Base-by-base conservation (phyloP, 2,888 invertebrate genomes). In the Chrysomela aeneicollis region DNA sequence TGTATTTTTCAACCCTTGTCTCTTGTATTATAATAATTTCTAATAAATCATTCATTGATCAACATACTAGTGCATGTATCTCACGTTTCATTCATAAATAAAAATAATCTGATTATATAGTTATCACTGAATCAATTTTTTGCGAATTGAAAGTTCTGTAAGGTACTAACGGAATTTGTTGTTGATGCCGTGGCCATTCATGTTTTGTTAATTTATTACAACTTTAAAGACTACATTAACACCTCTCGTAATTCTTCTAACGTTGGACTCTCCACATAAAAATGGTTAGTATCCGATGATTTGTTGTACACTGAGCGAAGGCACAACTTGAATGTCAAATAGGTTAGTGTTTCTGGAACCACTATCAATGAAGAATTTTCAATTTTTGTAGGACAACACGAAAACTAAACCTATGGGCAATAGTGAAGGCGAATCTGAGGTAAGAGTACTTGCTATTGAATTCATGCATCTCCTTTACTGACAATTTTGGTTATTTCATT, bases 401-500 rank as follows among this genome's bases (percentile, higher is more conserved):
- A 87, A 87, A 85, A 86, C 83, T 76, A 87, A 87, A 85, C 82
- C 83, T 72, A 87, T 87, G 75, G 86, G 84, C 75, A 86, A 85
- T 79, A 86, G 85, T 71, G 87, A 81, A 76, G 86, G 86, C 76
- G 87, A 87, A 77, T 77, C 83, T 47, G 87, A 87, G 85, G 87
- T 87, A 74, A 85, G 86, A 75, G 15, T 15, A n/a, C n/a, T 42
- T 42, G 15, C 42, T 42, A 42, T 15, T 12, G n/a, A 42, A 42
- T 3, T 15, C n/a, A 42, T 66, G 22, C 35, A 26, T 54, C 37
- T 6, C n/a, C 37, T 35, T 57, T 64, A 30, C 62, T 64, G 51
- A 62, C 81, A 79, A 61, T 69, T 68, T 46, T 57, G 62, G 60
- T 64, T 62, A 63, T 61, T 65, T 53, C 59, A 63, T 63, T 50